These are phyloP conservation scores for Ditylenchus dipsaci DNA, from an alignment of 1,140 invertebrate species.

Conservation along the genomic window DNA sequence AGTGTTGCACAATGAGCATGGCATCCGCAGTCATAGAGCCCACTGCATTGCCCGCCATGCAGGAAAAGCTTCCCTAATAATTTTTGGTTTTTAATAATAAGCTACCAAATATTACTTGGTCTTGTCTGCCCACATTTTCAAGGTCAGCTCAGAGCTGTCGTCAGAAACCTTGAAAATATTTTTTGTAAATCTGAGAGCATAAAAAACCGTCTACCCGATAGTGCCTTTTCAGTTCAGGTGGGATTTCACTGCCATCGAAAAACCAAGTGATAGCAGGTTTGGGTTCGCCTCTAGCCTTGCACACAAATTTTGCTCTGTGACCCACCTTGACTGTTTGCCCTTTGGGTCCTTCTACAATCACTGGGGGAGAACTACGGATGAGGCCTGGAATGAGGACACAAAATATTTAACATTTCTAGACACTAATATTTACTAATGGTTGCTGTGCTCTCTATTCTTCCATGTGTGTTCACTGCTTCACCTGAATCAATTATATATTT, in stretches of 20 bases:
- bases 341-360: constrained; percentile 39
- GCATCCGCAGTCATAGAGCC: constrained; percentile 53
- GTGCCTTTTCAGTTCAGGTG: constrained; percentile 42
- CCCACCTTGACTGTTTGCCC: constrained; percentile 23
- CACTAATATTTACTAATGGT: constrained; percentile 23
- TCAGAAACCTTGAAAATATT: constrained; percentile 21
- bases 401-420: too few relatives aligned
- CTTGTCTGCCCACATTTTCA: constrained; percentile 29
- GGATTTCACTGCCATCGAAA: constrained; percentile 54
- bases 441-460: constrained; percentile 27
- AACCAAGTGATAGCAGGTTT: constrained; percentile 50
- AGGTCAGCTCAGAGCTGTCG: constrained; percentile 48
- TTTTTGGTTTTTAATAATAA: constrained; percentile 32
- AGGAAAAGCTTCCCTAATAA: constrained; percentile 50
- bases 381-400: constrained; percentile 1
- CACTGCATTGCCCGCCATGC: constrained; percentile 55
- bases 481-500: too few relatives aligned
- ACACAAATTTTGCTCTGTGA: constrained; percentile 23
- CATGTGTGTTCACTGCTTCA: constrained; percentile 42
- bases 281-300: constrained; percentile 41
- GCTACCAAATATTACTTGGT: background rate
- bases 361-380: constrained; percentile 36
- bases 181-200: background rate
- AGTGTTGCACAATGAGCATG: constrained; percentile 28
- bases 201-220: constrained; percentile 26